Evolutionary conservation across 2,888 invertebrate genomes (phyloP), one percentile per base, ranked within the genome.

Genomic region (Dryobotodes eremita): DNA sequence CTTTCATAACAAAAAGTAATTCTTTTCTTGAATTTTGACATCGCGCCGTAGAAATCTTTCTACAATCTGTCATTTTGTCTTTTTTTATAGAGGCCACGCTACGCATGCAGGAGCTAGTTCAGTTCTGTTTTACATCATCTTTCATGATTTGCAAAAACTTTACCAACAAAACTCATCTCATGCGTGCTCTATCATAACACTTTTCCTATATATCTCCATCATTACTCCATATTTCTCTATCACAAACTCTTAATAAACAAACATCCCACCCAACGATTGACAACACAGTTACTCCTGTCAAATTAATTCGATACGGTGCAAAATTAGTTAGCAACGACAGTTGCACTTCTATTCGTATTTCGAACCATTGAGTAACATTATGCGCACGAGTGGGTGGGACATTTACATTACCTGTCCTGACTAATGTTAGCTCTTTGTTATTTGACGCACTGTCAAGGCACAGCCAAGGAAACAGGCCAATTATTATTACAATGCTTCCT

Each of bases 391-490:
- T 95, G 91, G 95, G 95, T 90, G 92, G 91, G 81, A 89, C 83
- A 94, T 95, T 95, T 93, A 89, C 94, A 95, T 94, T 92, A 93
- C 93, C 87, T 89, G 93, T 92, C 86, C 85, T 92, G 90, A 93
- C 89, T 92, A 92, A 94, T 94, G 92, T 89, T 86, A 80, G 87
- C 89, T 92, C 93, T 94, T 94, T 94, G 93, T 94, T 90, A 90
- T 90, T 91, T 93, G 93, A 94, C 93, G 92, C 94, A 94, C 92
- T 95, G 94, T 94, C 95, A 95, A 95, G 95, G 94, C 92, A 91
- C 87, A 91, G 91, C 92, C 94, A 94, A 94, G 93, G 93, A 92
- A 91, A 93, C 89, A 87, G 75, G 90, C 88, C 89, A 91, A 93
- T 92, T 91, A 92, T 89, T 85, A 89, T 80, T 77, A 72, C 79